Conservation (phyloP, 2,113 vertebrate species). For the Muntiacus muntjak region DNA sequence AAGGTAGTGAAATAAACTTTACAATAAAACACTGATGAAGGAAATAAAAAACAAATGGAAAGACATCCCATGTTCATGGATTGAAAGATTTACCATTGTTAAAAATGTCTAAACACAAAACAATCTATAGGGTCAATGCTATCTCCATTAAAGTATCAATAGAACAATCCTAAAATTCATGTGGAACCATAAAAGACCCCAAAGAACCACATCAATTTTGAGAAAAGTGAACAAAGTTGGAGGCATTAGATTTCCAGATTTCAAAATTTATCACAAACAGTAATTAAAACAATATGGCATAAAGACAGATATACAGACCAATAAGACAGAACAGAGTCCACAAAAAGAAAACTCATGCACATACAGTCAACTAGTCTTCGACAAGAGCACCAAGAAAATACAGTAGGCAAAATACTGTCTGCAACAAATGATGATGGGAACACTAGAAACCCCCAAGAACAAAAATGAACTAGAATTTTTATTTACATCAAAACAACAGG, state of each 20-base stretch:
- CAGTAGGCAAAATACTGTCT: not conserved
- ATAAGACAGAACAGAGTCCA: not conserved
- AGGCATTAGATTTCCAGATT: not conserved
- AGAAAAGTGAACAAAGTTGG: not conserved
- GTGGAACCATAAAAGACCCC: not conserved
- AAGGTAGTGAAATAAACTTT: not conserved
- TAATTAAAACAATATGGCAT: not conserved
- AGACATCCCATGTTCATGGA: not conserved
- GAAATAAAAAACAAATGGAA: not conserved
- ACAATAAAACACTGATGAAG: not conserved
- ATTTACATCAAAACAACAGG: not conserved
- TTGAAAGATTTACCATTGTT: not conserved
- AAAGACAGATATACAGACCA: not conserved
- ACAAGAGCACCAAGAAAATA: not conserved
- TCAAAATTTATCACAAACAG: not conserved
- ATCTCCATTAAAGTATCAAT: not conserved
- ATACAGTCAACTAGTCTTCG: not conserved
- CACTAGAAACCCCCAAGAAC: not conserved
- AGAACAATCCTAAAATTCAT: not conserved
- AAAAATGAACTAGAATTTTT: not conserved
- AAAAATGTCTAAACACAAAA: not conserved
- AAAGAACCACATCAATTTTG: not conserved
- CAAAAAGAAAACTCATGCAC: not conserved
- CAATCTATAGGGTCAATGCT: not conserved
- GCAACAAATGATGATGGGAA: not conserved